Evolutionary conservation across 2,888 invertebrate genomes (phyloP).

Genomic region (Phania funesta): DNA sequence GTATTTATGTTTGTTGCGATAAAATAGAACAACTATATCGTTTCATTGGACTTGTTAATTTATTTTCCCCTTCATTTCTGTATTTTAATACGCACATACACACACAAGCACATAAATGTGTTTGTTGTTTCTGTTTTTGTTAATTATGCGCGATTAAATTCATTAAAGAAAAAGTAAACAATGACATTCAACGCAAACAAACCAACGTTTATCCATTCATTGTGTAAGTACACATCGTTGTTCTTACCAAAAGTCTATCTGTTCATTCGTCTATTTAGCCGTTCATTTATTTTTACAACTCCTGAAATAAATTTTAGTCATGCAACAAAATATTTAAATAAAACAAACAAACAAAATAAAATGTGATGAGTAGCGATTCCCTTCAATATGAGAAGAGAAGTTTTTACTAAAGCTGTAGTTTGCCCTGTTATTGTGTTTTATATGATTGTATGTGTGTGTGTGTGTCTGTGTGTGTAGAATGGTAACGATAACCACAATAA

Average conservation of each 20-base stretch:
- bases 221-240: neutral
- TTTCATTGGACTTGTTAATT: slow-evolving; percentile 25
- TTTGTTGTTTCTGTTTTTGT: slow-evolving; percentile 69
- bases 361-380: neutral
- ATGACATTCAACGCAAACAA: slow-evolving; percentile 63
- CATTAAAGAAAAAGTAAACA: slow-evolving; percentile 74
- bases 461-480: neutral
- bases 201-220: slow-evolving; percentile 22
- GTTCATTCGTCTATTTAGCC: slow-evolving; percentile 25
- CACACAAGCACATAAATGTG: neutral
- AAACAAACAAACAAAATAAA: neutral
- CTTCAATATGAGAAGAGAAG: neutral
- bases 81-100: neutral
- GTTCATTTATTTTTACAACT: slow-evolving; percentile 20
- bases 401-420: neutral
- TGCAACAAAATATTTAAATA: slow-evolving; percentile 39
- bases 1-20: slow-evolving; percentile 1
- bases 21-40: neutral
- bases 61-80: neutral
- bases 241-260: neutral
- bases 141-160: slow-evolving; percentile 77
- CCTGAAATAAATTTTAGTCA: slow-evolving; percentile 61
- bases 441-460: too few species aligned
- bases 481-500: slow-evolving; percentile 57
- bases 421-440: neutral